Conservation (phyloP, 2,888 invertebrate genomes). For the Oasisia sp. region DNA sequence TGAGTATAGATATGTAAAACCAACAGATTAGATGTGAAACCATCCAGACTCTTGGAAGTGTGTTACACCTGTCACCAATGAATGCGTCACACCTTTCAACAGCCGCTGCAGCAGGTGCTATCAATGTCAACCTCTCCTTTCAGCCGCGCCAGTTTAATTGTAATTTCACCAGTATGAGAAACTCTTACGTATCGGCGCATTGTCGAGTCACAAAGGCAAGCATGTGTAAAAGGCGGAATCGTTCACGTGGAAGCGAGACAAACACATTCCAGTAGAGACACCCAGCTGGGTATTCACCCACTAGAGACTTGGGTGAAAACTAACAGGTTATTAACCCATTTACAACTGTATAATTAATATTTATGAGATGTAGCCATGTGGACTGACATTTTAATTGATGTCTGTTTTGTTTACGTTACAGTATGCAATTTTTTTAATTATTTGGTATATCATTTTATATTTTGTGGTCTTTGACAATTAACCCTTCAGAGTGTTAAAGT, state of each 20-base stretch:
- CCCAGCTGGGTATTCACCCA: background rate
- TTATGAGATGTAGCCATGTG: background rate
- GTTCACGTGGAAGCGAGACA: background rate
- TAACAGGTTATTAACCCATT: background rate
- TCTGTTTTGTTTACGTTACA: background rate
- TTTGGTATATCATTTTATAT: background rate
- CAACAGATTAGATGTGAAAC: background rate
- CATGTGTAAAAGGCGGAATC: constrained; percentile 17
- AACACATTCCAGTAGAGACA: background rate
- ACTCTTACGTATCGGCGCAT: background rate
- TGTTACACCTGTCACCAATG: background rate
- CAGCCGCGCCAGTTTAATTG: background rate
- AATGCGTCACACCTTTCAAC: background rate
- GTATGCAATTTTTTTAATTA: background rate
- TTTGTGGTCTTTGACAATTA: no score
- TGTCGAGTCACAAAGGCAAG: constrained; percentile 12
- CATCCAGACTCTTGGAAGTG: background rate
- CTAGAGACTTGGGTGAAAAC: background rate
- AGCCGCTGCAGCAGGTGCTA: background rate
- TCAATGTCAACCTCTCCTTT: constrained; percentile 5
- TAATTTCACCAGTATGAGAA: background rate
- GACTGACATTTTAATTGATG: background rate
- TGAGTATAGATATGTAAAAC: background rate
- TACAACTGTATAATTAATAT: background rate
- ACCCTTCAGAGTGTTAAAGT: no score